phyloP scores from a whole-genome alignment of 1,140 invertebrate species.

The Lepidotrigona ventralis region DNA sequence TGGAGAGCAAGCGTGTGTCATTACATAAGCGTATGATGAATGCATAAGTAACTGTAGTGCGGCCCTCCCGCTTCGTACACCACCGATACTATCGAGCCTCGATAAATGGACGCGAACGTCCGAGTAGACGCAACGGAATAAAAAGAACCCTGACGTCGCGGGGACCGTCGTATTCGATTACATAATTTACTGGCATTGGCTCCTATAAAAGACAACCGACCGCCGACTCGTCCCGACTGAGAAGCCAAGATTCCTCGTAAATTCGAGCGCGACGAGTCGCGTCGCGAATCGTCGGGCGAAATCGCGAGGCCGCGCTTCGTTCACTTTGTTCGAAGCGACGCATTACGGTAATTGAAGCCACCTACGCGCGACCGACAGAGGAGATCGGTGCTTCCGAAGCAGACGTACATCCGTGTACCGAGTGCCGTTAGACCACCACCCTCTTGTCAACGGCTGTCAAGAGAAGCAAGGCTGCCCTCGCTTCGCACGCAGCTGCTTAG shows the following conservation, averaged over 20 bases:
- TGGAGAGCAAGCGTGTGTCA: neutral
- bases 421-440: constrained; percentile 64
- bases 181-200: constrained; percentile 5
- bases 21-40: constrained; percentile 54
- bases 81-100: constrained; percentile 22
- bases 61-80: neutral
- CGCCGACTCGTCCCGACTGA: constrained; percentile 17
- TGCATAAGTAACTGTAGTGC: constrained; percentile 50
- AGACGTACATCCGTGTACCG: constrained; percentile 48
- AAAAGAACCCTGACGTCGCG: neutral
- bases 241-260: constrained; percentile 11
- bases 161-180: constrained; percentile 20
- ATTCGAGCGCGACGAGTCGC: neutral
- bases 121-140: constrained; percentile 13
- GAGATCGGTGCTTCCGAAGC: constrained; percentile 51
- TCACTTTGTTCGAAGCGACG: constrained; percentile 3
- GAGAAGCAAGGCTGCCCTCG: constrained; percentile 23
- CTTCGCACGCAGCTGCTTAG: constrained; percentile 5
- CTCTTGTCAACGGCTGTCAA: constrained; percentile 63
- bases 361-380: constrained; percentile 34
- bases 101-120: constrained; percentile 23
- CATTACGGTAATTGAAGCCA: constrained; percentile 59
- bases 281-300: constrained; percentile 34
- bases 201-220: constrained; percentile 43
- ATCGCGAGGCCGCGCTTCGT: constrained; percentile 18